A percentile compares a stretch with the other conserved stretches of the same genome.
Conservation (phyloP, 2,113 vertebrate genomes). For the Lampris megalopsis region DNA sequence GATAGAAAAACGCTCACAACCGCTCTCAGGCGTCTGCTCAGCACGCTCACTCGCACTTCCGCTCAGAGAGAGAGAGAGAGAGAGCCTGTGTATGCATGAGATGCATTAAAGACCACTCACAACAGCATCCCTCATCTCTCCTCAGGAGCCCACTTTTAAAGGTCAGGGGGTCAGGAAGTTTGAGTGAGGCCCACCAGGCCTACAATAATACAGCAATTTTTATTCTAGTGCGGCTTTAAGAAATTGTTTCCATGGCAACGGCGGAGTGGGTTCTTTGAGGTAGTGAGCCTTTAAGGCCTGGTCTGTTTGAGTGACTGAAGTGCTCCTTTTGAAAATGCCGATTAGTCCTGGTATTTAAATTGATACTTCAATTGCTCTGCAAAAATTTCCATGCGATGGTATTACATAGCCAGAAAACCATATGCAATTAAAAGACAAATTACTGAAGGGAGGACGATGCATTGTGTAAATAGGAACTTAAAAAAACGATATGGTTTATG, state of each 20-base stretch:
- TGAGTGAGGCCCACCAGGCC: conserved; percentile 8
- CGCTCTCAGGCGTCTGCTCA: too few species aligned
- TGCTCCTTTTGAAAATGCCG: neutral
- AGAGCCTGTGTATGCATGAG: neutral
- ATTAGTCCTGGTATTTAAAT: neutral
- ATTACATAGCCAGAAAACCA: neutral
- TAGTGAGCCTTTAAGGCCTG: conserved; percentile 10
- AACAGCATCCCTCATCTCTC: neutral
- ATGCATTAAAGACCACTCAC: neutral
- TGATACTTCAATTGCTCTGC: neutral
- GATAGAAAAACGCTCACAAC: too few species aligned
- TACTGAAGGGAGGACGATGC: too few species aligned
- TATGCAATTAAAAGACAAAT: too few species aligned
- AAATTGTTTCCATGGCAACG: neutral
- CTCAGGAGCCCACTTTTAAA: conserved; percentile 3
- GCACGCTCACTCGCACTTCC: too few species aligned
- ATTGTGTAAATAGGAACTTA: too few species aligned
- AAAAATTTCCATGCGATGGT: neutral
- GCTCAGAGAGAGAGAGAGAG: too few species aligned
- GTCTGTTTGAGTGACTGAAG: conserved; percentile 16
- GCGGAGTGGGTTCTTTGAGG: conserved; percentile 22
- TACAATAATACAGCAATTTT: conserved; percentile 7
- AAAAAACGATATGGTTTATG: neutral
- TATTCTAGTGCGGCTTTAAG: neutral
- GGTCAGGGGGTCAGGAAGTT: conserved; percentile 1